Conservation (phyloP, 2,113 vertebrate genomes). For the Pan paniscus region DNA sequence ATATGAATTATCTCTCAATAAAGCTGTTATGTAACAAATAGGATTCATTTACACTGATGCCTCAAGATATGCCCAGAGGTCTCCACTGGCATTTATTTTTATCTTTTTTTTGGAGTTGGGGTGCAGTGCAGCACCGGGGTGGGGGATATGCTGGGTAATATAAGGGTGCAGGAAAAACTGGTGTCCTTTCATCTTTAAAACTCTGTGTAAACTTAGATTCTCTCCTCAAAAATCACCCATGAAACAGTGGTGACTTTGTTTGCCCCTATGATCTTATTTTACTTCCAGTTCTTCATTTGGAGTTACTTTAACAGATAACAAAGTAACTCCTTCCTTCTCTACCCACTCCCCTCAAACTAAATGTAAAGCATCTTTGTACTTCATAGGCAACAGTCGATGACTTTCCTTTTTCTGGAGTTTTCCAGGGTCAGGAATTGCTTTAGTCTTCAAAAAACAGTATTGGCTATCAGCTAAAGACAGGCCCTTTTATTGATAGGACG, state of each 20-base stretch:
- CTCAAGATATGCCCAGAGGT: not conserved
- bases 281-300: not conserved
- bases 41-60: not conserved
- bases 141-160: not conserved
- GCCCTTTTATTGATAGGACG: constrained; percentile 59
- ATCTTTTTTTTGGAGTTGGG: not conserved
- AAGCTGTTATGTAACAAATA: not conserved
- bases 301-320: not conserved
- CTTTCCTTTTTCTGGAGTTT: constrained; percentile 54
- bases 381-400: not conserved
- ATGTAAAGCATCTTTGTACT: not conserved
- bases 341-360: not conserved
- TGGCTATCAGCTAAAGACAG: constrained; percentile 46
- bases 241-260: not conserved
- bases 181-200: not conserved
- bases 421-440: constrained; percentile 61
- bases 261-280: not conserved
- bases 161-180: not conserved
- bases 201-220: not conserved
- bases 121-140: rapidly evolving
- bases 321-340: constrained; percentile 19
- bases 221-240: not conserved
- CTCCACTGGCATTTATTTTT: not conserved
- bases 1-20: not conserved
- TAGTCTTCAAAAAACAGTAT: constrained; percentile 65